Evolutionary conservation across 2,797 vertebrate genomes (phyloP), one percentile per base, ranked within the genome.

Genomic region (Tachyglossus aculeatus): DNA sequence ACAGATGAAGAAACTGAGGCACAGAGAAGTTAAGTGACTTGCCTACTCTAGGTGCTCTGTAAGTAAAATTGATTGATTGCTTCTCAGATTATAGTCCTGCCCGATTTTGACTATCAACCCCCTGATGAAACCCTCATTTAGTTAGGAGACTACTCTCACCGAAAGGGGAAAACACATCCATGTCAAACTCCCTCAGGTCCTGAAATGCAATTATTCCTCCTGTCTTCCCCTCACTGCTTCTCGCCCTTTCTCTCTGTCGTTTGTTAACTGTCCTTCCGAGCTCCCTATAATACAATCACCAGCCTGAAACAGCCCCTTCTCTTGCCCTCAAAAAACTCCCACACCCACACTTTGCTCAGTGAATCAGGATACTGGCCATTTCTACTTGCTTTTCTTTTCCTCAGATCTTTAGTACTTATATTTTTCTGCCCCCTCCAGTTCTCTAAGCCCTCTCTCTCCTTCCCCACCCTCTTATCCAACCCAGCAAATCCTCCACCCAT

Each of bases 161-260:
- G n/a, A n/a, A n/a, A n/a, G n/a, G n/a, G n/a, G n/a, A n/a, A n/a
- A n/a, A n/a, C n/a, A n/a, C n/a, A n/a, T 69, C 55, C 15, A 21
- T 81, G 67, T 76, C 59, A 66, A 31, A 74, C 44, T 24, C 32
- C 41, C 22, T 75, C 52, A 58, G 59, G 65, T 62, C 40, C 52
- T 73, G 44, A 41, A 10, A 51, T 45, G 34, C 38, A 38, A n/a
- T 79, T 21, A 22, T n/a, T 10, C 70, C 13, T 7, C 7, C 10
- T 48, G 12, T 13, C 15, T 29, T 44, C 24, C 18, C 66, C 44
- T 71, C 25, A 38, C 29, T n/a, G n/a, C n/a, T n/a, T 29, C 4
- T 1, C 3, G 11, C n/a, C 56, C 52, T 66, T 34, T 34, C 24
- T 71, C 38, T 25, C 29, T 32, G 9, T 9, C 57, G n/a, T 32